These are phyloP conservation scores for Solenopsis invicta DNA, from an alignment of 1,140 invertebrate species.

Conservation along the genomic window DNA sequence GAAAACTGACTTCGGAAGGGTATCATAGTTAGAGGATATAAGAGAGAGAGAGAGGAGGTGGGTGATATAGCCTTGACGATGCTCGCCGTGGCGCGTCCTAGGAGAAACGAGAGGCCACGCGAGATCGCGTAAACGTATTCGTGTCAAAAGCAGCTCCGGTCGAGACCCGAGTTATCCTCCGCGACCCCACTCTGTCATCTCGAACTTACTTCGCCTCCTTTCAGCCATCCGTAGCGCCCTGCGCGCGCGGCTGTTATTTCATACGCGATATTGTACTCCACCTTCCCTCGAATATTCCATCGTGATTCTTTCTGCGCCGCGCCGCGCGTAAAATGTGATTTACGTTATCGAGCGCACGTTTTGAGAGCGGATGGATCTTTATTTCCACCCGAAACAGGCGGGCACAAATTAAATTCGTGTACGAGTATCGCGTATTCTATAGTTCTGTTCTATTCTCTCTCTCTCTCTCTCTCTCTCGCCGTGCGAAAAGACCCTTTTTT, in stretches of 20 bases:
- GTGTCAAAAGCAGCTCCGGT: constrained; percentile 84
- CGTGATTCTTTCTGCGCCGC: neutral
- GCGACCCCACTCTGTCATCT: constrained; percentile 84
- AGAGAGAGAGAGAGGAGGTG: too few species aligned
- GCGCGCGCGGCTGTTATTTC: constrained; percentile 63
- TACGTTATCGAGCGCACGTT: constrained; percentile 71
- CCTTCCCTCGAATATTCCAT: constrained; percentile 9
- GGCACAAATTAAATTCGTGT: neutral
- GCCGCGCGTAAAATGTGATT: constrained; percentile 22
- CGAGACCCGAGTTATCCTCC: constrained; percentile 85
- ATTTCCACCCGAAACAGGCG: neutral
- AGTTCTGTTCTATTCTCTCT: neutral
- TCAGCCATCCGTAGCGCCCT: neutral
- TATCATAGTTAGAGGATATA: too few species aligned
- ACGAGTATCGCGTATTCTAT: neutral
- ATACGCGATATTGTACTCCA: constrained; percentile 56
- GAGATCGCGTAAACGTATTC: constrained; percentile 84
- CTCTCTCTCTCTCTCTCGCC: neutral
- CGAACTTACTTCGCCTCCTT: constrained; percentile 81
- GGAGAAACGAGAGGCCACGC: constrained; percentile 81
- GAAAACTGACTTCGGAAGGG: too few species aligned
- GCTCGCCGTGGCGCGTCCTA: constrained; percentile 33
- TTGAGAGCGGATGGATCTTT: constrained; percentile 42
- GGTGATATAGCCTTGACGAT: neutral
- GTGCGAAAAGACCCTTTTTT: neutral